Evolutionary conservation across 2,888 invertebrate species (phyloP).

Genomic region (Gnatocerus cornutus): DNA sequence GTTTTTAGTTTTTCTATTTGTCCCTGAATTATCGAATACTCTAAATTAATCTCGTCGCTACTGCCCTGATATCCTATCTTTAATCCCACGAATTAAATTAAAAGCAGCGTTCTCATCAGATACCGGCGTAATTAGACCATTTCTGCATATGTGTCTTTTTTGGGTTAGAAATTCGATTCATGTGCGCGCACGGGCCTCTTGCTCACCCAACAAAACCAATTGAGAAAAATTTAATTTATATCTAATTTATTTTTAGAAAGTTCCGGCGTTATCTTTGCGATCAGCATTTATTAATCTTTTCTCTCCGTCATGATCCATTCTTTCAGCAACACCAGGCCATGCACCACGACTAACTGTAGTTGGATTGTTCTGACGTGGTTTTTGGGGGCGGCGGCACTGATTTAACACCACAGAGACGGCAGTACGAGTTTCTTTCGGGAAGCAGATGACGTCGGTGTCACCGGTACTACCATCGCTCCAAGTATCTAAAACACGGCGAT

Average conservation of each 20-base stretch:
- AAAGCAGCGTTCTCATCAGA: too few relatives aligned
- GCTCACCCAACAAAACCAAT: slow-evolving; percentile 30
- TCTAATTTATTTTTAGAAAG: slow-evolving; percentile 45
- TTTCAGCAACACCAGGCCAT: slow-evolving; percentile 37
- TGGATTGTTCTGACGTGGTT: slow-evolving; percentile 8
- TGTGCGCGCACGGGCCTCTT: slow-evolving; percentile 31
- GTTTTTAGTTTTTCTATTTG: too few relatives aligned
- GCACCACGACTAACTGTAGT: slow-evolving; percentile 15
- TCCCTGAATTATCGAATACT: too few relatives aligned
- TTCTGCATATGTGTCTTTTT: slow-evolving; percentile 23
- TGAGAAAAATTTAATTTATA: slow-evolving; percentile 32
- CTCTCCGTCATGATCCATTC: slow-evolving; percentile 21
- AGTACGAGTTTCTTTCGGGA: slow-evolving; percentile 44
- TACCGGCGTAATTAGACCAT: slow-evolving; percentile 29
- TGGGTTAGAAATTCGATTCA: slow-evolving; percentile 29
- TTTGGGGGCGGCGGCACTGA: slow-evolving; percentile 12
- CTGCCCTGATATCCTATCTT: too few relatives aligned
- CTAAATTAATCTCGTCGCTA: too few relatives aligned
- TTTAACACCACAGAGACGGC: slow-evolving; percentile 34
- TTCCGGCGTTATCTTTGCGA: slow-evolving; percentile 25
- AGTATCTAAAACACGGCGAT: not conserved
- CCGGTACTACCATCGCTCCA: slow-evolving; percentile 32
- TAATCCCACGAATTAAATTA: too few relatives aligned
- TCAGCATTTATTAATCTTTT: slow-evolving; percentile 27
- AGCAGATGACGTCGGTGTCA: not conserved